Evolutionary conservation across 2,797 vertebrate species (phyloP).

Genomic region (Neopelma chrysocephalum): DNA sequence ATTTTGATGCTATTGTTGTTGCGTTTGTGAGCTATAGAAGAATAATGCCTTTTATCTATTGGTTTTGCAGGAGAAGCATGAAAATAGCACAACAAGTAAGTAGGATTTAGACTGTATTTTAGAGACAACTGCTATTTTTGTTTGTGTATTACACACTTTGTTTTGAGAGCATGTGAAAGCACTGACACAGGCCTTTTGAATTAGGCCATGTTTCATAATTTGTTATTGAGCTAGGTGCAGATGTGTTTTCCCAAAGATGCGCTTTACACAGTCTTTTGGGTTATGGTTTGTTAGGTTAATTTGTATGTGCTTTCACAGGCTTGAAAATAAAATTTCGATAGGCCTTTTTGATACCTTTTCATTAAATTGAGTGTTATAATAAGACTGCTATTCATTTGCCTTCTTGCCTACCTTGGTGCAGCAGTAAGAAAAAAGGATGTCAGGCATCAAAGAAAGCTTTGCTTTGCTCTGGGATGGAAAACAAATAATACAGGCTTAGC

Average conservation of each 20-base stretch:
- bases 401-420: background rate
- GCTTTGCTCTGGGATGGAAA: background rate
- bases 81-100: conserved; percentile 56
- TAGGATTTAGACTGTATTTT: conserved; percentile 26
- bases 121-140: background rate
- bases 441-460: background rate
- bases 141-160: background rate
- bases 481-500: background rate
- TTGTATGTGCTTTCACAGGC: background rate
- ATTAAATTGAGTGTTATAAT: background rate
- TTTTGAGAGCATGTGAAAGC: background rate
- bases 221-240: background rate
- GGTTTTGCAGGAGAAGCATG: conserved; percentile 51
- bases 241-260: background rate
- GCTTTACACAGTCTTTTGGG: background rate
- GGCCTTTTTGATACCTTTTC: background rate
- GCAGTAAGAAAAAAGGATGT: background rate
- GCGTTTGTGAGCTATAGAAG: background rate
- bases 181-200: background rate
- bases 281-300: background rate
- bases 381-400: background rate
- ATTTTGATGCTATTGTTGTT: background rate
- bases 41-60: conserved; percentile 41
- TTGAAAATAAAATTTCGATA: background rate
- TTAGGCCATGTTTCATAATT: background rate